Evolutionary conservation across 64 coral and sea anemone species (phyloP).

Genomic region (Montipora foliosa): DNA sequence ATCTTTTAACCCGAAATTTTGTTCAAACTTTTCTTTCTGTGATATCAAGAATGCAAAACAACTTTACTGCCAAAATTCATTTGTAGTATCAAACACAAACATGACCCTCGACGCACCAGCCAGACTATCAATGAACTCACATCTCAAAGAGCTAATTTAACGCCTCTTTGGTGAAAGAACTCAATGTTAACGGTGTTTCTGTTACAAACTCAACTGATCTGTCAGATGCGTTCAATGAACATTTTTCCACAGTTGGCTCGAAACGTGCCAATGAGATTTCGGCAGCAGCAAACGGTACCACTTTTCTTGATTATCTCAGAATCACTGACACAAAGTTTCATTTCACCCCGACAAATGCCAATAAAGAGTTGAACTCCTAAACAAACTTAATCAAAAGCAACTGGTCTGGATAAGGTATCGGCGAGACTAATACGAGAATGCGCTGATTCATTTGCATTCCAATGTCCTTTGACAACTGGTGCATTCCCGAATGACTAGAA

Average conservation of each 20-base stretch:
- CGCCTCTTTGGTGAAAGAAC: no score
- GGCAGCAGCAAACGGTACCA: background rate
- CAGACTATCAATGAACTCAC: no score
- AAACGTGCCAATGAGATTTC: constrained; percentile 19
- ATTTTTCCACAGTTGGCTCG: constrained; percentile 27
- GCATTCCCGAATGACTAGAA: background rate
- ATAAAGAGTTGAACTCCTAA: constrained; percentile 12
- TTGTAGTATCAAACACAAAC: no score
- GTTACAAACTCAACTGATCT: background rate
- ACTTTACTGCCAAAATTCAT: no score
- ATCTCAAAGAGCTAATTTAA: no score
- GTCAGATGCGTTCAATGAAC: constrained; percentile 14
- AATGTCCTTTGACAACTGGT: background rate
- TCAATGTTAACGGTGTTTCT: no score
- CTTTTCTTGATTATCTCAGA: background rate
- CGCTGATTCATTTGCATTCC: constrained; percentile 12
- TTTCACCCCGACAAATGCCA: constrained; percentile 13
- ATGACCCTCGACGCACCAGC: no score
- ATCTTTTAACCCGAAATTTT: no score
- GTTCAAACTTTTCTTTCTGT: no score
- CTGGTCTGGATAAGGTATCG: constrained; percentile 29
- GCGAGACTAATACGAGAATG: constrained; percentile 24
- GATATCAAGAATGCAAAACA: no score
- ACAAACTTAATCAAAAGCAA: constrained; percentile 34
- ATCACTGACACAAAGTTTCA: background rate